These are phyloP conservation scores for Eudorcas thomsonii DNA, from an alignment of 2,113 vertebrate genomes.

Conservation along the genomic window DNA sequence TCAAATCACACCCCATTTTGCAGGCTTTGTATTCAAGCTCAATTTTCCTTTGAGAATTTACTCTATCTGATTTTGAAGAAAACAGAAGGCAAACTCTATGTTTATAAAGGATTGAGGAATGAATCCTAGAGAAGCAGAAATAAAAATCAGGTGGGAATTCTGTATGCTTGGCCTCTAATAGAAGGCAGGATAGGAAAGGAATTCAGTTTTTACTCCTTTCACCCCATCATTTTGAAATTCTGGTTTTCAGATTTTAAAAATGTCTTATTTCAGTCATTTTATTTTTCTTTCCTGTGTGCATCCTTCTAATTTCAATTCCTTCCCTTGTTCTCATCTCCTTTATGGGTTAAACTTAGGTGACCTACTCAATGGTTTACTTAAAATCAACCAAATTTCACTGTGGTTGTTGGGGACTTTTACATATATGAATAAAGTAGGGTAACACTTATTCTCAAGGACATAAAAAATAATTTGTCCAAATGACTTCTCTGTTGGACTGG, in stretches of 20 bases:
- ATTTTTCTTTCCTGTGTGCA: neutral
- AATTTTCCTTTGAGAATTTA: neutral
- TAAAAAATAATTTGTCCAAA: conserved; percentile 11
- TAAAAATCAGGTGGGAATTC: neutral
- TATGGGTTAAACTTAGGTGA: neutral
- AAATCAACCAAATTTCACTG: neutral
- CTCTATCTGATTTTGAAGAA: neutral
- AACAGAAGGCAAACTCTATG: neutral
- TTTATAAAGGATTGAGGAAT: neutral
- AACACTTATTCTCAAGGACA: conserved; percentile 6
- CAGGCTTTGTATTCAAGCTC: neutral
- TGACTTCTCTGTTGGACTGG: neutral
- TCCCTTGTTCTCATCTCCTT: neutral
- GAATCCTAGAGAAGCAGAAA: neutral
- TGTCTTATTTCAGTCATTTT: neutral
- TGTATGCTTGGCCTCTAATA: neutral
- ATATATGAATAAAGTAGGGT: neutral
- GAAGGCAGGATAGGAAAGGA: neutral
- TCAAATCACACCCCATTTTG: neutral
- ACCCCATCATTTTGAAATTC: neutral
- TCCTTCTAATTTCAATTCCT: neutral
- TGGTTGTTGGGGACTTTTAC: neutral
- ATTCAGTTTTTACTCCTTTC: neutral
- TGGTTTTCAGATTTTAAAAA: neutral
- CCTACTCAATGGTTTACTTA: neutral